These are phyloP conservation scores for Fragum sueziense DNA, from an alignment of 2,888 invertebrate species.

Conservation along the genomic window DNA sequence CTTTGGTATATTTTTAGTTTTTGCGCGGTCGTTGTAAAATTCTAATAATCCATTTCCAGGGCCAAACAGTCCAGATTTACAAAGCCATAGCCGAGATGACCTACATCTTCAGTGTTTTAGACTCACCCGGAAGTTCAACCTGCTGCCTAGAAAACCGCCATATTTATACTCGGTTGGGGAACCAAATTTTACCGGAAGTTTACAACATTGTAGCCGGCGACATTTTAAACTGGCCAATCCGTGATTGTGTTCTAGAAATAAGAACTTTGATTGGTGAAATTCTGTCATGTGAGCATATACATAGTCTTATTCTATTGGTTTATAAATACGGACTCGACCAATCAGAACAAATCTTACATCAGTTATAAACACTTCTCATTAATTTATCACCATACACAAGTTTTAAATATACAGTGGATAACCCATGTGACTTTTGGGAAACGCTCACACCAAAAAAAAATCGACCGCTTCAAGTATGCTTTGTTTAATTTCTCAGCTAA, in stretches of 20 bases:
- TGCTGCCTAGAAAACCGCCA: background rate
- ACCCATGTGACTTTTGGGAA: too few relatives aligned
- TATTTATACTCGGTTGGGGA: background rate
- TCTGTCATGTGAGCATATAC: background rate
- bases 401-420: too few relatives aligned
- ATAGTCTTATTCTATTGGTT: constrained; percentile 2
- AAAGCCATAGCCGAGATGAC: background rate
- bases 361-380: too few relatives aligned
- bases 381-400: too few relatives aligned
- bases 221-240: constrained; percentile 2
- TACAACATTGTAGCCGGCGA: constrained; percentile 6
- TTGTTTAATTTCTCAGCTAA: too few relatives aligned
- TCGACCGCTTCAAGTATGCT: too few relatives aligned
- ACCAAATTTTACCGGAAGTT: constrained; percentile 9
- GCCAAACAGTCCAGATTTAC: background rate
- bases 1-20: too few relatives aligned
- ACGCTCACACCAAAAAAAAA: too few relatives aligned
- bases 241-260: background rate
- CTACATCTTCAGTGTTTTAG: constrained; percentile 2
- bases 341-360: constrained; percentile 67
- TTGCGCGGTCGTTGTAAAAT: too few relatives aligned
- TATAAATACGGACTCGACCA: background rate
- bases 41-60: too few relatives aligned
- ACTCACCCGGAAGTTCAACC: background rate
- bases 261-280: background rate